phyloP scores from a whole-genome alignment of 1,140 invertebrate species.

The Cyclina sinensis region DNA sequence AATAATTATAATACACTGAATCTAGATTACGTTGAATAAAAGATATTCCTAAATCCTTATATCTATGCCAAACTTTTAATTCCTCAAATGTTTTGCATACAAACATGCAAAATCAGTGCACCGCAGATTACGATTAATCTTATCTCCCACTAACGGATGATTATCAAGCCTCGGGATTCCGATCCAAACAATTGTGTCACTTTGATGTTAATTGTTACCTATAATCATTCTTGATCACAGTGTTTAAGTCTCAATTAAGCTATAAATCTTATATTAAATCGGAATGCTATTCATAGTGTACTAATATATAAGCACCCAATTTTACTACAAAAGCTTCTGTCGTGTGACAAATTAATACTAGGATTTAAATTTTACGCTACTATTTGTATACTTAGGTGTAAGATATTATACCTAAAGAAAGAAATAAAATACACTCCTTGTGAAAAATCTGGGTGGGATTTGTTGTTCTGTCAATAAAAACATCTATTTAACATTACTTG shows the following conservation, averaged over 20 bases:
- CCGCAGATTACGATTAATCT: neutral
- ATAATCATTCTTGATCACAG: slow-evolving; percentile 4
- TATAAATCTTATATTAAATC: slow-evolving; percentile 1
- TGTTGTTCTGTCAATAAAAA: neutral
- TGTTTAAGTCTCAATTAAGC: neutral
- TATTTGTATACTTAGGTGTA: neutral
- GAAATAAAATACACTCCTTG: neutral
- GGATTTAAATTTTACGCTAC: neutral
- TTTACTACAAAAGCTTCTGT: neutral
- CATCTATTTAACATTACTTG: too few species aligned
- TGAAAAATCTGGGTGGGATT: neutral
- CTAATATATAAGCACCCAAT: neutral
- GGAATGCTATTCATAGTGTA: slow-evolving; percentile 10
- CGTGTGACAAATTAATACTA: slow-evolving; percentile 5
- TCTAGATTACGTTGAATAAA: too few species aligned
- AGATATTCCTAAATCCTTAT: too few species aligned
- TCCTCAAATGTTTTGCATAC: neutral
- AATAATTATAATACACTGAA: too few species aligned
- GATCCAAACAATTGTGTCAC: neutral
- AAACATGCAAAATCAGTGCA: neutral
- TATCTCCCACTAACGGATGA: neutral
- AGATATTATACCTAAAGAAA: neutral
- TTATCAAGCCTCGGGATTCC: neutral
- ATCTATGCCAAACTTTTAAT: too few species aligned
- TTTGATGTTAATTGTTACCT: neutral